Percentiles rank a stretch among this genome's conserved stretches.
Conservation (phyloP, 2,113 vertebrate species). For the Calyptommatus sinebrachiatus region DNA sequence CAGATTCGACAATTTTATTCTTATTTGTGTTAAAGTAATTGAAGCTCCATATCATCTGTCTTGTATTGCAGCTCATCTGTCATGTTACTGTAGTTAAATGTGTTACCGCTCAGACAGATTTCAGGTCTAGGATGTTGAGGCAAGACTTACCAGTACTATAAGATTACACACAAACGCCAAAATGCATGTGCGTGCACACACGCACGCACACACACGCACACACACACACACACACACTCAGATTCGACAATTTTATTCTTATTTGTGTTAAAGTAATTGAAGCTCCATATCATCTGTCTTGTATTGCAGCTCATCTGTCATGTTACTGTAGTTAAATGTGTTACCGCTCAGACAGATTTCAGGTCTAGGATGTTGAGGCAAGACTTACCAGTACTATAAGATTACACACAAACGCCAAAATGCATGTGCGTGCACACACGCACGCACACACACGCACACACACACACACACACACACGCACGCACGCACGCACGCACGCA, state of each 20-base stretch:
- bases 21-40: not conserved
- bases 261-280: not conserved
- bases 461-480: too few species aligned
- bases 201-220: too few species aligned
- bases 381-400: too few species aligned
- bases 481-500: too few species aligned
- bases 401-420: too few species aligned
- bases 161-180: too few species aligned
- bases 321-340: not conserved
- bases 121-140: not conserved
- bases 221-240: too few species aligned
- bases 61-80: not conserved
- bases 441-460: too few species aligned
- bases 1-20: not conserved
- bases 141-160: too few species aligned
- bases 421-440: too few species aligned
- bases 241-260: not conserved
- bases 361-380: not conserved
- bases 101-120: not conserved
- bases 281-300: conserved; percentile 16
- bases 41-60: conserved; percentile 13
- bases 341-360: not conserved
- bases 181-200: too few species aligned
- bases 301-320: not conserved
- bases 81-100: not conserved